phyloP scores from a whole-genome alignment of 2,797 vertebrate species.

The Acestrorhynchus altus region DNA sequence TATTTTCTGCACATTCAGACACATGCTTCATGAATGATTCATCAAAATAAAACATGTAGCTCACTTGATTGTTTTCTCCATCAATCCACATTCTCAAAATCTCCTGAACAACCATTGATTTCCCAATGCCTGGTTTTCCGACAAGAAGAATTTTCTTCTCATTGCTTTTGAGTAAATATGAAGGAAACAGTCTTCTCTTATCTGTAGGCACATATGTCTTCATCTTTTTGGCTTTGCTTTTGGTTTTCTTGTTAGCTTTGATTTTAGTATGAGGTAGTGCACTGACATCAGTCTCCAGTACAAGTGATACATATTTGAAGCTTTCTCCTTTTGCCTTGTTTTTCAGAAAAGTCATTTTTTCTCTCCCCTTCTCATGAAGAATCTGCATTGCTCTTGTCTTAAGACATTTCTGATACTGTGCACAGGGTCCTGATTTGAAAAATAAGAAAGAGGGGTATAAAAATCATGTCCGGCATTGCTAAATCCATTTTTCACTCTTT shows the following conservation, averaged over 20 bases:
- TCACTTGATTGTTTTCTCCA: constrained; percentile 28
- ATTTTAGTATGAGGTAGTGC: constrained; percentile 36
- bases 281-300: constrained; percentile 48
- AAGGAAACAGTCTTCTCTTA: constrained; percentile 41
- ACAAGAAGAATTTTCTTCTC: constrained; percentile 55
- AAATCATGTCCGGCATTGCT: background rate
- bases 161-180: constrained; percentile 43
- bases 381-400: constrained; percentile 42
- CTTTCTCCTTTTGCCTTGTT: constrained; percentile 30
- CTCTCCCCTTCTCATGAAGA: constrained; percentile 45
- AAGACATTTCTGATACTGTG: constrained; percentile 40
- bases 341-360: constrained; percentile 40
- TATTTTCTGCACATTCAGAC: constrained; percentile 15
- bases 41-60: constrained; percentile 58
- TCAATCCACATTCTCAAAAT: constrained; percentile 50
- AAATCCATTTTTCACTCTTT: background rate
- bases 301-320: constrained; percentile 53
- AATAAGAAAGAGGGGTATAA: background rate
- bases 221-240: constrained; percentile 48
- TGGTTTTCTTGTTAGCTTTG: constrained; percentile 53
- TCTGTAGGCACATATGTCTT: constrained; percentile 50
- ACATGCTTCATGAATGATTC: constrained; percentile 41
- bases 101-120: constrained; percentile 52
- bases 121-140: constrained; percentile 59
- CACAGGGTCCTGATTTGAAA: constrained; percentile 42